Evolutionary conservation across 2,113 vertebrate species (phyloP).

Genomic region (Anguilla japonica): DNA sequence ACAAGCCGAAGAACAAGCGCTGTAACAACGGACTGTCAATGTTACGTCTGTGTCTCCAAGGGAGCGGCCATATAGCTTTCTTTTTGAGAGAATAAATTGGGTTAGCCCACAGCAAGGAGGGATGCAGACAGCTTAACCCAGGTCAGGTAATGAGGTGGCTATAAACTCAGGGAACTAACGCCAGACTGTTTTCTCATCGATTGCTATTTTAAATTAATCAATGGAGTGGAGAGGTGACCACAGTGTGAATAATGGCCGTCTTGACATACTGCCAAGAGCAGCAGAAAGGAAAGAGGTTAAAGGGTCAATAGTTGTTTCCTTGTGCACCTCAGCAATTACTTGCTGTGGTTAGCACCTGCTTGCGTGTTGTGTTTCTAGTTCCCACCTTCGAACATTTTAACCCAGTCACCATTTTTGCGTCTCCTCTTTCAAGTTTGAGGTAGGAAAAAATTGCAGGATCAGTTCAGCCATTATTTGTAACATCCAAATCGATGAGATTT

Average conservation of each 20-base stretch:
- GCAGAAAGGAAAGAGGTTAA: constrained; percentile 33
- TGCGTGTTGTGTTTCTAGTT: not conserved
- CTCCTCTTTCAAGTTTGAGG: not conserved
- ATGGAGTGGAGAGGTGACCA: not conserved
- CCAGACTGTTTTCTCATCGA: not conserved
- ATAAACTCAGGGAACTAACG: not conserved
- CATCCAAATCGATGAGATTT: no score
- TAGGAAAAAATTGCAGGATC: not conserved
- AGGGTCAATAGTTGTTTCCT: constrained; percentile 41
- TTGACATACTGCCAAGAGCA: not conserved
- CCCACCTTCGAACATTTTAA: not conserved
- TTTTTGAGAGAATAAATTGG: not conserved
- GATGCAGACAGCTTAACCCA: not conserved
- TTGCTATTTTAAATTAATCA: constrained; percentile 2
- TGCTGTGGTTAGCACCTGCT: not conserved
- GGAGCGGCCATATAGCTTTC: not conserved
- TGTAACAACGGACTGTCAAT: not conserved
- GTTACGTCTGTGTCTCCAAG: not conserved
- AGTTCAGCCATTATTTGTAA: no score
- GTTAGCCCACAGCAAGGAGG: not conserved
- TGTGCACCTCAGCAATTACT: constrained; percentile 31
- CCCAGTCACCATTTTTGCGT: not conserved
- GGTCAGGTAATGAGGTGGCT: constrained; percentile 10
- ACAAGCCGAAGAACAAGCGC: not conserved
- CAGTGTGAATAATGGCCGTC: not conserved